A percentile compares a stretch with the other conserved stretches of the same genome.
These are phyloP conservation scores for Bellardia pandia DNA, from an alignment of 2,888 invertebrate genomes.

Conservation along the genomic window DNA sequence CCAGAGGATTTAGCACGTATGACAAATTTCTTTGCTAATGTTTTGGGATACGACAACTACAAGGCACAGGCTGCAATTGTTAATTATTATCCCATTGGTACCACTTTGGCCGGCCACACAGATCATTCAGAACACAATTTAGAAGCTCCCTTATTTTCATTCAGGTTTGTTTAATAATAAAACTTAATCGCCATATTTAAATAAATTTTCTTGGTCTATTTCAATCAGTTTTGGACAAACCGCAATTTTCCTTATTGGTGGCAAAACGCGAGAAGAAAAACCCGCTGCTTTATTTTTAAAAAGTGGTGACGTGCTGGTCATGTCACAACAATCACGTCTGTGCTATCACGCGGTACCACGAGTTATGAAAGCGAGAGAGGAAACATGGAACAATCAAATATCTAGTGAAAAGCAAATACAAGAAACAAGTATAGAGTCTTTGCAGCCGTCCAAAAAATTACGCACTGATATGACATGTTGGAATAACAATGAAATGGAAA, in stretches of 20 bases:
- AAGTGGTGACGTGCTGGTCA: conserved; percentile 96
- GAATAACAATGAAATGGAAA: conserved; percentile 59
- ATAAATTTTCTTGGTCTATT: not conserved
- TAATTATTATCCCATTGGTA: conserved; percentile 97
- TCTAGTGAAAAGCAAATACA: not conserved
- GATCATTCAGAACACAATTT: conserved; percentile 96
- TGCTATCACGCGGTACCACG: conserved; percentile 97
- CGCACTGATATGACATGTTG: conserved; percentile 26
- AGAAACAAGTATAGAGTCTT: conserved; percentile 75
- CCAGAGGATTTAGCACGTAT: conserved; percentile 90
- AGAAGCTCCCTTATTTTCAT: conserved; percentile 94
- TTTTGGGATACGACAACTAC: conserved; percentile 86
- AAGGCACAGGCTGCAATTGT: conserved; percentile 96
- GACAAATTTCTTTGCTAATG: conserved; percentile 87
- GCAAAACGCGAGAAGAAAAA: conserved; percentile 87
- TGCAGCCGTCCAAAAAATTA: conserved; percentile 70
- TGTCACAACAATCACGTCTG: conserved; percentile 93
- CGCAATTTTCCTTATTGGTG: conserved; percentile 97
- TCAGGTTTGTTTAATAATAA: conserved; percentile 86
- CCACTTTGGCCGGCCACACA: conserved; percentile 96
- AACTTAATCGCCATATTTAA: not conserved
- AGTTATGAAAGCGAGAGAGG: conserved; percentile 86
- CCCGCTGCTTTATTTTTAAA: conserved; percentile 90
- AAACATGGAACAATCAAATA: conserved; percentile 85
- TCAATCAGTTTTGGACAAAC: conserved; percentile 98